phyloP scores from a whole-genome alignment of 2,797 vertebrate genomes.

The Phrynocephalus guinanensis region DNA sequence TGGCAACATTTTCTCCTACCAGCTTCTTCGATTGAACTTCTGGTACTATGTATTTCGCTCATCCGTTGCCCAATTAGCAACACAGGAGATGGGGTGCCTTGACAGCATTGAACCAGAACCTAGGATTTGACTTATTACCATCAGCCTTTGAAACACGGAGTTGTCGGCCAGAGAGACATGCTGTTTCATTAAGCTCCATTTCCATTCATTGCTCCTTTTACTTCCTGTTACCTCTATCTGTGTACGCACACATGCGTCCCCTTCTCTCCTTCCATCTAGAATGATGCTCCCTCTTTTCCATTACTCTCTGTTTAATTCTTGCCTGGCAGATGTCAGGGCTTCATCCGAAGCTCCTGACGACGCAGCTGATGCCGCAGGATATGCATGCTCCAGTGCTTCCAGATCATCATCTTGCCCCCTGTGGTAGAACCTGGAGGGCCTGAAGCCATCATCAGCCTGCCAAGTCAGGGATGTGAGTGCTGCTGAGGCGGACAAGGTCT shows the following conservation, averaged over 20 bases:
- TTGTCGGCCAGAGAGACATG: no score
- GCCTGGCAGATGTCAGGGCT: background rate
- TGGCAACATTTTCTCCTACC: background rate
- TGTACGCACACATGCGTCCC: background rate
- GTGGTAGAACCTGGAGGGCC: background rate
- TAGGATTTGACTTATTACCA: background rate
- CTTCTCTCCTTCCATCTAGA: background rate
- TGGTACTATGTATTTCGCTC: background rate
- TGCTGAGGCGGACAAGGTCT: background rate
- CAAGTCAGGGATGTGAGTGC: background rate
- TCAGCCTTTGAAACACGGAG: background rate
- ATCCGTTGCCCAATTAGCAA: background rate
- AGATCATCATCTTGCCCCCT: constrained; percentile 2
- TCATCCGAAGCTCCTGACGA: background rate
- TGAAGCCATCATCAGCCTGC: background rate
- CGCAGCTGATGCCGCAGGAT: constrained; percentile 2
- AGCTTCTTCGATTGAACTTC: background rate
- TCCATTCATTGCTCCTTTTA: background rate
- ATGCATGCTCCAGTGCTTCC: constrained; percentile 19
- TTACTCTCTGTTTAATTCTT: background rate
- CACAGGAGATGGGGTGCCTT: background rate
- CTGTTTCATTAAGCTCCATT: background rate
- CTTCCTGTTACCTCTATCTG: background rate
- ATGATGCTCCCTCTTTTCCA: background rate
- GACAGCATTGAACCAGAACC: background rate